Evolutionary conservation across 1,140 invertebrate species (phyloP).

Genomic region (Probaryconus sp.): DNA sequence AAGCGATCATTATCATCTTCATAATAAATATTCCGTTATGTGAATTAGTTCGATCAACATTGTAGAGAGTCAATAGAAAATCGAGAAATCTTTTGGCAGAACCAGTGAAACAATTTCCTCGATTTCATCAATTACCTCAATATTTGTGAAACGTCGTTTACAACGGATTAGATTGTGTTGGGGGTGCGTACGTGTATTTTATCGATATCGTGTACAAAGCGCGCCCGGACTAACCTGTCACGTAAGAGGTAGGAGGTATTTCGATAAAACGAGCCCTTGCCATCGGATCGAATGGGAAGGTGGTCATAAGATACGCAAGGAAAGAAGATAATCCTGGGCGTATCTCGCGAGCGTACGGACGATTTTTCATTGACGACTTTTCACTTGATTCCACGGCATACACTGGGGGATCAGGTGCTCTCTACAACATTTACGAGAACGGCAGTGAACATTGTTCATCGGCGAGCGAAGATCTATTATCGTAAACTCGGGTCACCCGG

Average conservation of each 20-base stretch:
- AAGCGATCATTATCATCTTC: not conserved
- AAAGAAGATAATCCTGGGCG: conserved; percentile 53
- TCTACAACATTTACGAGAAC: conserved; percentile 52
- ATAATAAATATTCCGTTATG: not conserved
- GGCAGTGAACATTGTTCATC: conserved; percentile 54
- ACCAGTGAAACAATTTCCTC: conserved; percentile 32
- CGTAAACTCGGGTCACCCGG: conserved; percentile 49
- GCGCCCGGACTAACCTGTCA: conserved; percentile 50
- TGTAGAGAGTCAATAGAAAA: no score
- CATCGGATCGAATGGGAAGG: conserved; percentile 23
- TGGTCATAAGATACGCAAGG: conserved; percentile 46
- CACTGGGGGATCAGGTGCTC: conserved; percentile 58
- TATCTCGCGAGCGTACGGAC: conserved; percentile 54
- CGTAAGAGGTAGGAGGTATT: conserved; percentile 46
- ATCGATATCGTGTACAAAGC: conserved; percentile 38
- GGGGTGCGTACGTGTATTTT: conserved; percentile 31
- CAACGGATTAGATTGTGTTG: conserved; percentile 36
- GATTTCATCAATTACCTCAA: conserved; percentile 40
- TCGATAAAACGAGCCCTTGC: conserved; percentile 49
- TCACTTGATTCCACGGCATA: conserved; percentile 54
- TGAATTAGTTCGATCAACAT: no score
- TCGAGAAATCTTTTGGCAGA: conserved; percentile 2
- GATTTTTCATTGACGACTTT: conserved; percentile 63
- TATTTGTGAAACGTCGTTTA: conserved; percentile 50
- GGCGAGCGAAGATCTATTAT: conserved; percentile 51